These are phyloP conservation scores for Todiramphus chloris DNA, from an alignment of 2,113 vertebrate genomes.

Conservation along the genomic window DNA sequence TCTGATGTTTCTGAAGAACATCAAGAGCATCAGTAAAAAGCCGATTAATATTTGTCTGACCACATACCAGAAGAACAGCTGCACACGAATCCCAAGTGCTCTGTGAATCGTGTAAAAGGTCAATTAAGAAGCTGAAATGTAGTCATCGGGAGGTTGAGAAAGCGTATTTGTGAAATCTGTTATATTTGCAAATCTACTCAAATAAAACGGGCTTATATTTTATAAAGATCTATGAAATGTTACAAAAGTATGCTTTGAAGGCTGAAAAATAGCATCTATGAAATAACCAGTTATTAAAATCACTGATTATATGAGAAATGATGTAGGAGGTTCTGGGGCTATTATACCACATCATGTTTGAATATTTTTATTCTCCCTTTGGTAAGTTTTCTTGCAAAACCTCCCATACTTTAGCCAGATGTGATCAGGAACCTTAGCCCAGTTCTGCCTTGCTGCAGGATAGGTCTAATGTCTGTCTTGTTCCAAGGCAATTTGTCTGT, in stretches of 20 bases:
- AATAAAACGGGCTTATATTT: neutral
- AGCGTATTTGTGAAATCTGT: neutral
- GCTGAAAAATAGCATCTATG: neutral
- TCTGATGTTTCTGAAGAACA: neutral
- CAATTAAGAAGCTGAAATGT: neutral
- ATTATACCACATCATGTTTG: neutral
- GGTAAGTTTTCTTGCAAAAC: neutral
- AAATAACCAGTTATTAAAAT: neutral
- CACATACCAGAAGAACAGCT: neutral
- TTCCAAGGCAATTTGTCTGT: neutral
- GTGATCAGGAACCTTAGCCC: neutral
- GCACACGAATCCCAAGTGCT: neutral
- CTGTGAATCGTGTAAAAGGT: neutral
- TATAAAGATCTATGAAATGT: neutral
- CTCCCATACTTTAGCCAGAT: neutral
- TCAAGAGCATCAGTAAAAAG: neutral
- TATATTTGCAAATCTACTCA: neutral
- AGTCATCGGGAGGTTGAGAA: neutral
- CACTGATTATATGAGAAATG: neutral
- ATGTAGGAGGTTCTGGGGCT: neutral
- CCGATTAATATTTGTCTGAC: neutral
- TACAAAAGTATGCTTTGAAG: neutral
- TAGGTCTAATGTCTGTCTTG: neutral
- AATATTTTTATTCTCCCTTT: neutral
- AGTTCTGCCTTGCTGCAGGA: neutral